Evolutionary conservation across 2,797 vertebrate species (phyloP).

Genomic region (Scarus forsteni): DNA sequence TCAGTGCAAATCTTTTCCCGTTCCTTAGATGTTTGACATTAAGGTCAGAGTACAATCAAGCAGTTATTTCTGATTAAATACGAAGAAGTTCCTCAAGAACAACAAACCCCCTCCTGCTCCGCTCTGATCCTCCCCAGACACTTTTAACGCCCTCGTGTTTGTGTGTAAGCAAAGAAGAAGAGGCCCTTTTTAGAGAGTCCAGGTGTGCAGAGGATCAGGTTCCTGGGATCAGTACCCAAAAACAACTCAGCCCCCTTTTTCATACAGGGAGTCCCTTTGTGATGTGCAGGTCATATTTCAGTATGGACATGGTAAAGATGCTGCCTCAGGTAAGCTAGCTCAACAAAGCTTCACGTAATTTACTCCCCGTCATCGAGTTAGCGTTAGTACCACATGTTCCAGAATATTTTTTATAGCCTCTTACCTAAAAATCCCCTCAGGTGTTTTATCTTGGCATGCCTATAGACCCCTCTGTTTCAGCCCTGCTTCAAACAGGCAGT

Average conservation of each 20-base stretch:
- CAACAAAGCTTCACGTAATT: too few relatives aligned
- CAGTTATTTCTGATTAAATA: slow-evolving; percentile 52
- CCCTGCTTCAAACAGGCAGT: too few relatives aligned
- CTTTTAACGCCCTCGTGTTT: slow-evolving; percentile 54
- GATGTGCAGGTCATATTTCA: slow-evolving; percentile 70
- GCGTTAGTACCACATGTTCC: too few relatives aligned
- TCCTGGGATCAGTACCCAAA: slow-evolving; percentile 65
- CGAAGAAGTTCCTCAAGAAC: slow-evolving; percentile 34
- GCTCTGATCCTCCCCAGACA: slow-evolving; percentile 41
- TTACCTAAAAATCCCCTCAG: too few relatives aligned
- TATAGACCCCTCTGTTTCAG: too few relatives aligned
- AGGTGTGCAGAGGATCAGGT: slow-evolving; percentile 78
- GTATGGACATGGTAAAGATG: slow-evolving; percentile 24
- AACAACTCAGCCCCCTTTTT: slow-evolving; percentile 45
- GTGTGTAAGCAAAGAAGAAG: slow-evolving; percentile 52
- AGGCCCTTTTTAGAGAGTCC: slow-evolving; percentile 62
- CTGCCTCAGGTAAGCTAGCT: too few relatives aligned
- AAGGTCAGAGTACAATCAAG: slow-evolving; percentile 33
- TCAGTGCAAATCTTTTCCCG: slow-evolving; percentile 71
- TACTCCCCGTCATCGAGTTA: too few relatives aligned
- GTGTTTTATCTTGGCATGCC: too few relatives aligned
- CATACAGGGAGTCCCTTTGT: slow-evolving; percentile 52
- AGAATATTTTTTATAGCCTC: too few relatives aligned
- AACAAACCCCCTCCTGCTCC: slow-evolving; percentile 17
- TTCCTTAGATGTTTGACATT: slow-evolving; percentile 38